Percentiles rank a stretch among this genome's conserved stretches.
phyloP scores from a whole-genome alignment of 1,140 invertebrate species.

The Amphibalanus amphitrite region DNA sequence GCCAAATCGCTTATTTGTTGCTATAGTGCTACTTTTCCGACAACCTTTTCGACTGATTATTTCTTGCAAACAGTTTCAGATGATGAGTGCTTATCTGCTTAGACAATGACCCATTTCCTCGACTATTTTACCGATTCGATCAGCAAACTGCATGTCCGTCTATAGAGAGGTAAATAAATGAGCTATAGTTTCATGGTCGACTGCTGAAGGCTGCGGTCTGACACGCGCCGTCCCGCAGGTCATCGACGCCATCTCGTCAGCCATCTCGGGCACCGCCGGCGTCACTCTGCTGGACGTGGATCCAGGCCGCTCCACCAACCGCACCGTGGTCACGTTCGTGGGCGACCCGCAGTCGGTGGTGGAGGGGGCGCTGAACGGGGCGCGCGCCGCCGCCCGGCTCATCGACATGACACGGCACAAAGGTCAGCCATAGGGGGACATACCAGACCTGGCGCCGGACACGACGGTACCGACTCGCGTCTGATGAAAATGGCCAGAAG shows the following conservation, averaged over 20 bases:
- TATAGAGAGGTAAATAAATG: too few relatives aligned
- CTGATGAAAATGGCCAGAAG: background rate
- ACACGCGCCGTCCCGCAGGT: constrained; percentile 28
- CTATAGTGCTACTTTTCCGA: too few relatives aligned
- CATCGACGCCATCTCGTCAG: constrained; percentile 37
- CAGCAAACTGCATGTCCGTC: too few relatives aligned
- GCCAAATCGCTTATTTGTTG: too few relatives aligned
- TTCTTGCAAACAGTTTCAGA: too few relatives aligned
- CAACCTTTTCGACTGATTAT: too few relatives aligned
- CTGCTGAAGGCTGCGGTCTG: too few relatives aligned
- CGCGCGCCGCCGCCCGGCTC: constrained; percentile 29
- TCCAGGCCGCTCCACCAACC: constrained; percentile 39
- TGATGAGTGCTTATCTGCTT: too few relatives aligned
- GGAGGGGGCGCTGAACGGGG: constrained; percentile 23
- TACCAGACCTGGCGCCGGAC: background rate
- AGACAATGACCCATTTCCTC: too few relatives aligned
- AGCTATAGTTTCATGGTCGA: too few relatives aligned
- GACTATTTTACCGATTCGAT: too few relatives aligned
- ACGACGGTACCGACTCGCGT: background rate
- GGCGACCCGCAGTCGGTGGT: constrained; percentile 36
- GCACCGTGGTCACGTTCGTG: constrained; percentile 46
- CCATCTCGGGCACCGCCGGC: constrained; percentile 32
- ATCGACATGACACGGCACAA: constrained; percentile 41
- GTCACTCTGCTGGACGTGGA: constrained; percentile 39
- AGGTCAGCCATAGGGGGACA: constrained; percentile 22